Evolutionary conservation across 2,888 invertebrate species (phyloP).

Genomic region (Chironomus tentans): DNA sequence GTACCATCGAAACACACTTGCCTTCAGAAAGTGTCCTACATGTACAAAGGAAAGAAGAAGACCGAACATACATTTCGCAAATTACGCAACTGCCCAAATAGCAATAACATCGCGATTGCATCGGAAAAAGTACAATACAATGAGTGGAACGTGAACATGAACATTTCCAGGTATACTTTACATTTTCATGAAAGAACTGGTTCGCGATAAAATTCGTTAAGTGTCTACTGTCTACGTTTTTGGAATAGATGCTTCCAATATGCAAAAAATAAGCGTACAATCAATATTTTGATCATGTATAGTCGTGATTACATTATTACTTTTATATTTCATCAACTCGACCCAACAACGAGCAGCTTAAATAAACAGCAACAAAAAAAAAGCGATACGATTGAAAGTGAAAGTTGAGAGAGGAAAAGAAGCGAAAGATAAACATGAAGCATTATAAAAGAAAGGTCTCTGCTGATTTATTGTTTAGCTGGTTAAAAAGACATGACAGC

Average conservation of each 20-base stretch:
- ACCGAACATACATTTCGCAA: neutral
- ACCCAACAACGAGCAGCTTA: neutral
- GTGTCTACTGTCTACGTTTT: neutral
- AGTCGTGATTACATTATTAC: conserved; percentile 22
- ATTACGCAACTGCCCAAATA: neutral
- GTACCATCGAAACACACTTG: no score
- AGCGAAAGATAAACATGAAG: neutral
- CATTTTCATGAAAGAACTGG: neutral
- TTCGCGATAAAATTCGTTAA: neutral
- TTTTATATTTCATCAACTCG: neutral
- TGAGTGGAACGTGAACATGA: neutral
- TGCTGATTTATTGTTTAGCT: conserved; percentile 9
- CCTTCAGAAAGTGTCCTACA: no score
- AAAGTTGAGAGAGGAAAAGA: conserved; percentile 8
- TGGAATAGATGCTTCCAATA: neutral
- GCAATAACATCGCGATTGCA: neutral
- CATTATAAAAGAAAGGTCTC: conserved; percentile 5
- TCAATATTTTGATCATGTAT: conserved; percentile 22
- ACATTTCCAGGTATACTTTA: neutral
- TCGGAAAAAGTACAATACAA: neutral
- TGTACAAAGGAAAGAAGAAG: no score
- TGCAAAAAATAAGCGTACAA: neutral
- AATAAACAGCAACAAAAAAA: neutral
- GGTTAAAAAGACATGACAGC: neutral
- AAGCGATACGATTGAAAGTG: conserved; percentile 8